Evolutionary conservation across 1,140 invertebrate species (phyloP).

Genomic region (Pseudomyrmex pallidus): DNA sequence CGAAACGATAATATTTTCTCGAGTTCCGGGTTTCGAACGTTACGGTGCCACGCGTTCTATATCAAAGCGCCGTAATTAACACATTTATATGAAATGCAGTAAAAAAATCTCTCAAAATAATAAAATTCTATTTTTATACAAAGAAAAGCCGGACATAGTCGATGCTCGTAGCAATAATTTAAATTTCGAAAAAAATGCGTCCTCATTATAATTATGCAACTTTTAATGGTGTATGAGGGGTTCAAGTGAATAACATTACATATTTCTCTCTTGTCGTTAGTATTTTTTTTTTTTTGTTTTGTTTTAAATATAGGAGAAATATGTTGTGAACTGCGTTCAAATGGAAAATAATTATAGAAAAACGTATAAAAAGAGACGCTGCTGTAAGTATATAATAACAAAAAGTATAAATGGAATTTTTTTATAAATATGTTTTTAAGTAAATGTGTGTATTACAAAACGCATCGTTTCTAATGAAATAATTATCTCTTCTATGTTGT

Average conservation of each 20-base stretch:
- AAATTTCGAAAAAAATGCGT: neutral
- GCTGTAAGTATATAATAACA: neutral
- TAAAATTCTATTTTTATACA: neutral
- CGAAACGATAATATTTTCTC: conserved; percentile 24
- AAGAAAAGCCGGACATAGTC: neutral
- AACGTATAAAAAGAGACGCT: no score
- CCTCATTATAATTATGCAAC: no score
- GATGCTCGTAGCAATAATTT: neutral
- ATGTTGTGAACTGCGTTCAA: no score
- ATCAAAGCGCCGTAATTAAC: neutral
- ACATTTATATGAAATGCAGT: neutral
- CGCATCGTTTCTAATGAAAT: neutral
- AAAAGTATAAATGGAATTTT: neutral
- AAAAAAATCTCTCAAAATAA: neutral
- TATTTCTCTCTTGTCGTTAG: no score
- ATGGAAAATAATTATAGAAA: no score
- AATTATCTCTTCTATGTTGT: conserved; percentile 4
- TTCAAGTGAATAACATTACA: no score
- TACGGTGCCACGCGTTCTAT: neutral
- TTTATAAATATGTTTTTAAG: no score
- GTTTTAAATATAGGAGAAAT: no score
- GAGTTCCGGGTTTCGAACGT: neutral
- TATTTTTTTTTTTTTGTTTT: no score
- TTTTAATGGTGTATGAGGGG: no score
- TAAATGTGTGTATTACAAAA: neutral